These are phyloP conservation scores for Noctua fimbriata DNA, from an alignment of 2,888 invertebrate genomes.

Conservation along the genomic window DNA sequence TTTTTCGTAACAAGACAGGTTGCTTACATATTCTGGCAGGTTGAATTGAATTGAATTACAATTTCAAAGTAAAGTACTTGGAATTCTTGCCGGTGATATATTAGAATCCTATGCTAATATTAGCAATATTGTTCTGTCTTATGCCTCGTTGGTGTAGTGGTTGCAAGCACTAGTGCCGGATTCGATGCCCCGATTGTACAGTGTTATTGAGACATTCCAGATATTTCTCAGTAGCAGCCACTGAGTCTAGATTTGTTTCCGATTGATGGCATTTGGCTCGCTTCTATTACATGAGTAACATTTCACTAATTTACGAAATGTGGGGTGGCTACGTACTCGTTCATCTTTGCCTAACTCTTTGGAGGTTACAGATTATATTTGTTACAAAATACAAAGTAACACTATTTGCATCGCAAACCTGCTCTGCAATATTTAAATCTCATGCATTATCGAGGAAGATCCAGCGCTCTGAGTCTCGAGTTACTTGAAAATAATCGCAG, in stretches of 20 bases:
- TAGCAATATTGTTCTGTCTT: not conserved
- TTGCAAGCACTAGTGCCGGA: not conserved
- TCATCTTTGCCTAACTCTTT: not conserved
- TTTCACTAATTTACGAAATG: no score
- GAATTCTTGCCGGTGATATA: not conserved
- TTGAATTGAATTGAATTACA: slow-evolving; percentile 11
- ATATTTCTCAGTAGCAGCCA: not conserved
- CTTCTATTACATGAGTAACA: not conserved
- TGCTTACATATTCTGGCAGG: slow-evolving; percentile 8
- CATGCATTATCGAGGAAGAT: not conserved
- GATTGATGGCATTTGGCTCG: not conserved
- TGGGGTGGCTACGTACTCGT: no score
- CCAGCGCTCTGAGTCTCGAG: not conserved
- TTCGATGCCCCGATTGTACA: not conserved
- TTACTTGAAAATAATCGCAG: not conserved
- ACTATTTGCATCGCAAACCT: not conserved
- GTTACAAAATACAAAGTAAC: not conserved
- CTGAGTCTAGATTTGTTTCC: not conserved
- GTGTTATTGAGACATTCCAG: not conserved
- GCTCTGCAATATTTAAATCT: not conserved
- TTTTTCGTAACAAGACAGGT: slow-evolving; percentile 3
- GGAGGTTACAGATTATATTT: not conserved
- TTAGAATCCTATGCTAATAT: not conserved
- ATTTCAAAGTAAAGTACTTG: slow-evolving; percentile 16
- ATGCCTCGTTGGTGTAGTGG: not conserved